Evolutionary conservation across 2,113 vertebrate genomes (phyloP).

Genomic region (Lophochroa leadbeateri): DNA sequence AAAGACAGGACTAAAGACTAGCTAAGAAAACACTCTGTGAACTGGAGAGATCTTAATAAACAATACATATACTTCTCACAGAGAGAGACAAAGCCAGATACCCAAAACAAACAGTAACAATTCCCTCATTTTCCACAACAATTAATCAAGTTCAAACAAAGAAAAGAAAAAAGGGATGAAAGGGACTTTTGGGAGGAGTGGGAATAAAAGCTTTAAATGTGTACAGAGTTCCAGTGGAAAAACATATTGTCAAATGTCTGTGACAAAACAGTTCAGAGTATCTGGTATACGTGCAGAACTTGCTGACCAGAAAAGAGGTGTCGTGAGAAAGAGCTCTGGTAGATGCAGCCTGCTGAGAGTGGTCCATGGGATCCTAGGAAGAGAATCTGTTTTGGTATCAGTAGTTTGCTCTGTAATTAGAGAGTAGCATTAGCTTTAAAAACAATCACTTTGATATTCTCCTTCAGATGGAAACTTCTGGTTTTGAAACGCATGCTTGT

Average conservation of each 20-base stretch:
- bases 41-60: neutral
- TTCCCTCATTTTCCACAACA: neutral
- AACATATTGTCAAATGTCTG: neutral
- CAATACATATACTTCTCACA: neutral
- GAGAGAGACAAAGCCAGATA: neutral
- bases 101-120: neutral
- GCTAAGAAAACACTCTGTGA: neutral
- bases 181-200: neutral
- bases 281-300: slow-evolving; percentile 53
- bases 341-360: slow-evolving; percentile 56
- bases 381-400: slow-evolving; percentile 4
- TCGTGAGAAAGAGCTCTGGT: slow-evolving; percentile 61
- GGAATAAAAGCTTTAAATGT: slow-evolving; percentile 9
- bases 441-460: slow-evolving; percentile 6
- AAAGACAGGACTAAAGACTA: neutral
- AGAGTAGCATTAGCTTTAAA: slow-evolving; percentile 39
- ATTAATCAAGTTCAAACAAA: neutral
- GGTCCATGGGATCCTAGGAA: slow-evolving; percentile 36
- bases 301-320: slow-evolving; percentile 31
- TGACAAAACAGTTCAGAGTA: neutral
- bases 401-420: slow-evolving; percentile 15
- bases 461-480: neutral
- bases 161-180: neutral
- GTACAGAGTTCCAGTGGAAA: neutral
- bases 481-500: neutral